phyloP scores from a whole-genome alignment of 2,113 vertebrate genomes.

The Andinoacara biseriatus region DNA sequence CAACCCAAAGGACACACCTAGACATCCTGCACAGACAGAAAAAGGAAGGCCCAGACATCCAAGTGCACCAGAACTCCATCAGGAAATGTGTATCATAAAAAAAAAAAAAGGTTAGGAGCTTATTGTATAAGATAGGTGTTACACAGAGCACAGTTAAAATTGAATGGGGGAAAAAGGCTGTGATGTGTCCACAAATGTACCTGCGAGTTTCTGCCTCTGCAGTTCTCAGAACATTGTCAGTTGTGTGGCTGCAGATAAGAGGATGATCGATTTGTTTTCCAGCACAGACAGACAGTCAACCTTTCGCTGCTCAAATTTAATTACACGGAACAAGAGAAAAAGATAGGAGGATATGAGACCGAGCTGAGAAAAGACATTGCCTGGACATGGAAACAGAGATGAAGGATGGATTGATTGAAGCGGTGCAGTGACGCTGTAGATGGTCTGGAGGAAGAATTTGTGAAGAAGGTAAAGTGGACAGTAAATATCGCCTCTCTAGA shows the following conservation, averaged over 20 bases:
- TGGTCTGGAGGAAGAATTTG: background rate
- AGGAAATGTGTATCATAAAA: background rate
- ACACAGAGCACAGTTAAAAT: background rate
- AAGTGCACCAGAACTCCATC: background rate
- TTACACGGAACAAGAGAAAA: slow-evolving; percentile 48
- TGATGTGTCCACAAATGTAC: slow-evolving; percentile 2
- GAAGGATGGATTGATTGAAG: background rate
- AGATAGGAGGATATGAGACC: slow-evolving; percentile 32
- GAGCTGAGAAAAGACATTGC: slow-evolving; percentile 19
- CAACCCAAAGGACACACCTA: background rate
- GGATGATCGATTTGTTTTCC: slow-evolving; percentile 69
- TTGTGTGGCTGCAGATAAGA: slow-evolving; percentile 64
- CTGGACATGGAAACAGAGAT: slow-evolving; percentile 1
- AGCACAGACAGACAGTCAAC: slow-evolving; percentile 61
- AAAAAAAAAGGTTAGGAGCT: background rate
- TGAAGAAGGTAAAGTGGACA: background rate
- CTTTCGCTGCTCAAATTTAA: slow-evolving; percentile 63
- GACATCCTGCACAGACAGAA: background rate
- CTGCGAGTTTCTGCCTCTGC: slow-evolving; percentile 9
- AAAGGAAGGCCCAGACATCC: background rate
- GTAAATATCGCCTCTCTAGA: background rate
- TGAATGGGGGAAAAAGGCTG: background rate
- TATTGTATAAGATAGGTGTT: background rate
- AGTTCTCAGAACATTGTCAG: slow-evolving; percentile 17
- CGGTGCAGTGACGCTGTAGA: background rate